phyloP scores from a whole-genome alignment of 2,113 vertebrate species.

The Mellivora capensis region DNA sequence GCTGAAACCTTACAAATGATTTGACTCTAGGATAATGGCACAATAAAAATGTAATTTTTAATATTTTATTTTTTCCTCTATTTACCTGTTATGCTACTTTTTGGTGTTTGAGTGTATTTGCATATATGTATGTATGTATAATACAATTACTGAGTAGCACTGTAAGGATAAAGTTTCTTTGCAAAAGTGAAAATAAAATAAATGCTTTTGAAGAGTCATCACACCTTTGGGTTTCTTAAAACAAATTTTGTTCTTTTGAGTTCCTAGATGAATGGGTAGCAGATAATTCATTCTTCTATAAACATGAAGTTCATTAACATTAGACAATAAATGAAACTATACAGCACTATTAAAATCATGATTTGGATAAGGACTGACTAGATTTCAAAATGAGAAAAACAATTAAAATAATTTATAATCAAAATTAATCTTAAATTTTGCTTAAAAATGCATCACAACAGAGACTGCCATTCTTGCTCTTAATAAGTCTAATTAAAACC shows the following conservation, averaged over 20 bases:
- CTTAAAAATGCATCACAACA: background rate
- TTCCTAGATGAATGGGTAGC: background rate
- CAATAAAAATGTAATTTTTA: background rate
- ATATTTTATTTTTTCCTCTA: background rate
- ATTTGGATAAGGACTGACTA: background rate
- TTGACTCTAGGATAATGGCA: background rate
- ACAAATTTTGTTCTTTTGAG: background rate
- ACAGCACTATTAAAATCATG: constrained; percentile 8
- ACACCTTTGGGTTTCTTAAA: background rate
- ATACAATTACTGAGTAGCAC: background rate
- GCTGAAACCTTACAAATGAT: background rate
- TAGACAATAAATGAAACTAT: background rate
- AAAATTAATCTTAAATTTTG: background rate
- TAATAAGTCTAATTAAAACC: background rate
- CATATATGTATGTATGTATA: background rate
- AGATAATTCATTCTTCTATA: background rate
- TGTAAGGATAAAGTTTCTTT: background rate
- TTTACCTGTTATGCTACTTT: background rate
- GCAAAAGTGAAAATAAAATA: no score
- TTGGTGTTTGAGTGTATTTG: background rate
- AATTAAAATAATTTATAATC: background rate
- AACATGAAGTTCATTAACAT: background rate
- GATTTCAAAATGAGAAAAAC: background rate
- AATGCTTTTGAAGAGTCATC: no score
- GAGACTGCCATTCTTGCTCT: background rate